phyloP scores from a whole-genome alignment of 2,888 invertebrate species.

The Drosophila phalerata region DNA sequence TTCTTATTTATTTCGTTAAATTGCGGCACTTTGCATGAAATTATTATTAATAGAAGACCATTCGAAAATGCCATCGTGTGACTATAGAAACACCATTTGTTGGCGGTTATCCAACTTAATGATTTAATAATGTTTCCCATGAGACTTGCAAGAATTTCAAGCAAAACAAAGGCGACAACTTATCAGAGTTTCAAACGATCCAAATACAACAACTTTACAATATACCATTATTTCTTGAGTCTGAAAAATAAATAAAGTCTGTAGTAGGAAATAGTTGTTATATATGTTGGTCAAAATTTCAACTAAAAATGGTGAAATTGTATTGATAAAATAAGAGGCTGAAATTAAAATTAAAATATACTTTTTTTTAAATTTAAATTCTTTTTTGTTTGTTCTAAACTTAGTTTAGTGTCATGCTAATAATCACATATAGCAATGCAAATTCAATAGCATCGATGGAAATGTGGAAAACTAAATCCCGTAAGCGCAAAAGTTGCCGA shows the following conservation, averaged over 20 bases:
- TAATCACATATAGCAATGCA: not conserved
- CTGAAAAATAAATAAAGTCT: too few species aligned
- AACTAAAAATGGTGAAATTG: too few species aligned
- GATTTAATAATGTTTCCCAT: slow-evolving; percentile 30
- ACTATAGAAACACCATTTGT: slow-evolving; percentile 36
- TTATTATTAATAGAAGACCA: slow-evolving; percentile 54
- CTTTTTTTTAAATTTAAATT: too few species aligned
- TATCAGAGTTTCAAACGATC: not conserved
- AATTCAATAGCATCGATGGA: slow-evolving; percentile 2
- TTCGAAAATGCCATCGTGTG: slow-evolving; percentile 27
- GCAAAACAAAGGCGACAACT: not conserved
- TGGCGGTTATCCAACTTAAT: slow-evolving; percentile 38
- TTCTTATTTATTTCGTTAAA: slow-evolving; percentile 50
- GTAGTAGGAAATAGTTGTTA: too few species aligned
- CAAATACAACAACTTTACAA: not conserved
- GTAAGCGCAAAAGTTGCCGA: slow-evolving; percentile 4
- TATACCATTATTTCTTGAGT: too few species aligned
- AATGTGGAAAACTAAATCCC: slow-evolving; percentile 25
- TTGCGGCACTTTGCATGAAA: slow-evolving; percentile 53
- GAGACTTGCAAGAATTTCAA: slow-evolving; percentile 4
- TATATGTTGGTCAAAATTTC: too few species aligned
- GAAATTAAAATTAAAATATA: too few species aligned
- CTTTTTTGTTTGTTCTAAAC: too few species aligned
- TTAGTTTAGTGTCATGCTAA: not conserved
- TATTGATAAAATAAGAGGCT: too few species aligned